Base-by-base conservation (phyloP, 2,797 vertebrate genomes). In the Xenentodon cancila region DNA sequence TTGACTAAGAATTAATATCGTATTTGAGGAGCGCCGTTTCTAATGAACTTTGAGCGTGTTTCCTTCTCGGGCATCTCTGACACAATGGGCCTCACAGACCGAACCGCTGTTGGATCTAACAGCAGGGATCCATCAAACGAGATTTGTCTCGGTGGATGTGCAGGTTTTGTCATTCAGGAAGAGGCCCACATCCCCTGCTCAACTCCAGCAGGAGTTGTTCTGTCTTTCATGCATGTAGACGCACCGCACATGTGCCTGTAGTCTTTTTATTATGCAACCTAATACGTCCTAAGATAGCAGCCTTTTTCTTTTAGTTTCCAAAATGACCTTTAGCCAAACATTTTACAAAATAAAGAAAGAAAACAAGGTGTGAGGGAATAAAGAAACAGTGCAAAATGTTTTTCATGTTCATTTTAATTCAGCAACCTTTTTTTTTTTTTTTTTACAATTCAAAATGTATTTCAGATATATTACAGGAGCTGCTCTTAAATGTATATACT, bases 71-170 rank as follows among this genome's bases (percentile, higher is more conserved):
- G 71, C 52, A 57, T 68, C 77, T 71, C 67, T 27, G 27, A 45
- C 47, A 89, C 85, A 90, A 86, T 82, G 73, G 84, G 74, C 77
- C 81, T 85, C 84, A 84, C 82, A 80, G 86, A 84, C 83, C 59
- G 71, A 80, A 54, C 64, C 52, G 68, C 80, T 85, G 81, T 69
- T 62, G 77, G 83, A 83, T 82, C 84, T 61, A 84, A 64, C 87
- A 82, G 84, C 85, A 57, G 88, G 85, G 80, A 78, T 79, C 89
- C 84, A 82, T 90, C 85, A 89, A 89, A 91, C 84, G 70, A 77
- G 77, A 92, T 92, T 93, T 82, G 90, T 91, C 87, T 91, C 83
- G 83, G 79, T 88, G 86, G 87, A 92, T 88, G 82, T 90, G 43
- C 79, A 70, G 63, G 62, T 80, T 83, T 84, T 89, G 84, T 92